Conservation (phyloP, 2,113 vertebrate genomes). For the Panurus biarmicus region DNA sequence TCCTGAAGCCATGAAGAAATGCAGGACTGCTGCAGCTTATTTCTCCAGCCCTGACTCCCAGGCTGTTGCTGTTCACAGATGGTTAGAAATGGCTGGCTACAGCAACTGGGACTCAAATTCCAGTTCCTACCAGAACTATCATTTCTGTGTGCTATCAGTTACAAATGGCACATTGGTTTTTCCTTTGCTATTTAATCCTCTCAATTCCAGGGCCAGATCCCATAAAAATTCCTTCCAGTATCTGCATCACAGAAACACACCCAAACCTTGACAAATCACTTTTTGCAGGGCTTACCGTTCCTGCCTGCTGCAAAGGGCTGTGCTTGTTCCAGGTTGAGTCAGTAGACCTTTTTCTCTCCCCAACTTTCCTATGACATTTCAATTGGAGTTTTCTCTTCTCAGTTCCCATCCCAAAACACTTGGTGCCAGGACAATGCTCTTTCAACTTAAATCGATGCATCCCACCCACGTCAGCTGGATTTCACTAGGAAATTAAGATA, state of each 20-base stretch:
- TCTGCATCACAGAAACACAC: constrained; percentile 57
- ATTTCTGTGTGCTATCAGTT: constrained; percentile 26
- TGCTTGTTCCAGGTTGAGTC: not conserved
- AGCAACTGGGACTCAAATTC: constrained; percentile 15
- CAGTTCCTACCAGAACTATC: constrained; percentile 23
- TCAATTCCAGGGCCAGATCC: constrained; percentile 37
- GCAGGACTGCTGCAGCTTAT: not conserved
- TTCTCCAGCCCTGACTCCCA: not conserved
- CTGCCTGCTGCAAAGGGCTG: not conserved
- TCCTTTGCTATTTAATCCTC: constrained; percentile 42
- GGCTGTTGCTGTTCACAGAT: not conserved
- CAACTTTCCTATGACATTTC: not conserved
- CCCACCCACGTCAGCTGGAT: not conserved
- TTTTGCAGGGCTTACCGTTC: constrained; percentile 42
- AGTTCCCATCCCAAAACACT: not conserved
- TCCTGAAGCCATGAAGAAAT: not conserved
- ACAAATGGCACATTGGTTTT: constrained; percentile 16
- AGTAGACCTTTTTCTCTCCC: not conserved
- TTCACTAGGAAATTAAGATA: not conserved
- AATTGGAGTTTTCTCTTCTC: not conserved
- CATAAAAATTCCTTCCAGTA: constrained; percentile 68
- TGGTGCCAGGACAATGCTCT: too few species aligned
- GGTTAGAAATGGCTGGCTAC: not conserved
- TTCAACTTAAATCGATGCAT: fast-evolving
- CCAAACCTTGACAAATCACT: constrained; percentile 55